phyloP scores from a whole-genome alignment of 2,888 invertebrate genomes.

The Gnatocerus cornutus region DNA sequence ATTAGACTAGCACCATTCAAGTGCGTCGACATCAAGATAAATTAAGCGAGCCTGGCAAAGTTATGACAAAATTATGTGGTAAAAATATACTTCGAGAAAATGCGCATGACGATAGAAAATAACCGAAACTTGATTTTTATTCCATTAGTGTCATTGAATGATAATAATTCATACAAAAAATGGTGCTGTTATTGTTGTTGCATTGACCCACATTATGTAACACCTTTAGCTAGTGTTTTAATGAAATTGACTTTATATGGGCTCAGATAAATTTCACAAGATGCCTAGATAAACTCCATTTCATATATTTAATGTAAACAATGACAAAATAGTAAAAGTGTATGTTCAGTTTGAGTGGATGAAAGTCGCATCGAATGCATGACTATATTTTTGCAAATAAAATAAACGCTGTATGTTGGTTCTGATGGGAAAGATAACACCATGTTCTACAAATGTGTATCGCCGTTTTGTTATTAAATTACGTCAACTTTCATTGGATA shows the following conservation, averaged over 20 bases:
- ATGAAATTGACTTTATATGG: neutral
- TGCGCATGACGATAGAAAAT: too few species aligned
- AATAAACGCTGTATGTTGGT: too few species aligned
- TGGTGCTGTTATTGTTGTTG: constrained; percentile 6
- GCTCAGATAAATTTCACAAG: neutral
- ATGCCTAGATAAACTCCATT: neutral
- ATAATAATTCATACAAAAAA: constrained; percentile 9
- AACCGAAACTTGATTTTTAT: too few species aligned
- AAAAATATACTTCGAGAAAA: neutral
- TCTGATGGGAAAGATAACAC: too few species aligned
- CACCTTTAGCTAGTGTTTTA: constrained; percentile 7
- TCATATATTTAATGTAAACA: neutral
- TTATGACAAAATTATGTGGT: constrained; percentile 7
- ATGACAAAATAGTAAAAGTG: neutral
- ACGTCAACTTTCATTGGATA: too few species aligned
- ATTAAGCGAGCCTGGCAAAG: constrained; percentile 4
- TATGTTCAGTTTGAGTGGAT: neutral
- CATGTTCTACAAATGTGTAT: too few species aligned
- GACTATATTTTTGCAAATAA: neutral
- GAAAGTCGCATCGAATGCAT: neutral
- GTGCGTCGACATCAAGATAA: constrained; percentile 11
- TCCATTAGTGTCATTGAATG: constrained; percentile 7
- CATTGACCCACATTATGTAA: constrained; percentile 25
- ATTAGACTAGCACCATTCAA: constrained; percentile 2
- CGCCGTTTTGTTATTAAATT: too few species aligned